Conservation (phyloP, 2,888 invertebrate species). For the Coelinius sp. region DNA sequence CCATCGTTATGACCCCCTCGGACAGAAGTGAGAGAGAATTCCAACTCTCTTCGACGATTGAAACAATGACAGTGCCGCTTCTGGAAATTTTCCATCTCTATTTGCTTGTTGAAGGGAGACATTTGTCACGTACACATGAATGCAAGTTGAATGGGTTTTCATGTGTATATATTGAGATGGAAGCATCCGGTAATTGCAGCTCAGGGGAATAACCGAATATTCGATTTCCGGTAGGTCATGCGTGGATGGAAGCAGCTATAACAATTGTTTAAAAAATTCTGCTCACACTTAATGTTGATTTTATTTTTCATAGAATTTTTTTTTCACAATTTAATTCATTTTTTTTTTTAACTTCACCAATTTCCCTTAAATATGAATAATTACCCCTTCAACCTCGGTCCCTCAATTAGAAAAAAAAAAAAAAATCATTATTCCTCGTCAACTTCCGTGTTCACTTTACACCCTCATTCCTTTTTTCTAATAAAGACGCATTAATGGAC, state of each 20-base stretch:
- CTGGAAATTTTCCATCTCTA: slow-evolving; percentile 23
- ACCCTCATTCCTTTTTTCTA: neutral
- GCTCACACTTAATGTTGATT: too few relatives aligned
- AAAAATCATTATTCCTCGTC: neutral
- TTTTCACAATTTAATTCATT: too few relatives aligned
- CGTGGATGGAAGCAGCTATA: slow-evolving; percentile 18
- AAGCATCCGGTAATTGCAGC: slow-evolving; percentile 35
- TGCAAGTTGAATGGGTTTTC: slow-evolving; percentile 5
- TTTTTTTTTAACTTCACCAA: too few relatives aligned
- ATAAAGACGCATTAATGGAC: neutral
- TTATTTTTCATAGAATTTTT: too few relatives aligned
- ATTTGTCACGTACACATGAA: neutral
- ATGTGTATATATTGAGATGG: slow-evolving; percentile 27
- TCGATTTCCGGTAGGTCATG: slow-evolving; percentile 47
- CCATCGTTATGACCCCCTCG: slow-evolving; percentile 14
- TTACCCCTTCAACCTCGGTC: too few relatives aligned
- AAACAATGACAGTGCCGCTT: neutral
- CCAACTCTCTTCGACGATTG: neutral
- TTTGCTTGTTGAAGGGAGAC: neutral
- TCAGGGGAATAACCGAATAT: slow-evolving; percentile 33
- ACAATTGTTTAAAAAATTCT: neutral
- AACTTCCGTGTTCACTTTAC: neutral
- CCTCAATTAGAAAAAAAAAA: too few relatives aligned
- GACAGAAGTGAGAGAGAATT: neutral
- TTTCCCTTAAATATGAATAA: too few relatives aligned